Evolutionary conservation across 2,797 vertebrate genomes (phyloP).

Genomic region (Tolypeutes matacus): DNA sequence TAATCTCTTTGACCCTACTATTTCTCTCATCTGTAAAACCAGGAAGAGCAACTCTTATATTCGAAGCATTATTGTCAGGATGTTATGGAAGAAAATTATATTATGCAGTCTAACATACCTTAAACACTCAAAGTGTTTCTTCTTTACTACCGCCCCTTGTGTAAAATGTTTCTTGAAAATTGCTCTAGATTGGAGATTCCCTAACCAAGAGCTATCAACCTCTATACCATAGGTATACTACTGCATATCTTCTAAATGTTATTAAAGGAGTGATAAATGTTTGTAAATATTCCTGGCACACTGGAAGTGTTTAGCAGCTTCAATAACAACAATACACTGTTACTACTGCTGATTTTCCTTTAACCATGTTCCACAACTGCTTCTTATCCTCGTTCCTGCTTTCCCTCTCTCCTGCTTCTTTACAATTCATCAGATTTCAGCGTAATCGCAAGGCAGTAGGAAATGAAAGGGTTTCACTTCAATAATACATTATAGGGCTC

Average conservation of each 20-base stretch:
- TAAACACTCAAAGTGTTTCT: not conserved
- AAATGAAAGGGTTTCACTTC: constrained; percentile 9
- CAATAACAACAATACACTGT: not conserved
- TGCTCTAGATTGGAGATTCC: not conserved
- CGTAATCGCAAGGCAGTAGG: not conserved
- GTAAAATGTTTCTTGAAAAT: not conserved
- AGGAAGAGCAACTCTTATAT: not conserved
- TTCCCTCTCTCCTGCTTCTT: not conserved
- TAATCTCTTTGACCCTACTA: not conserved
- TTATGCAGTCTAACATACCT: not conserved
- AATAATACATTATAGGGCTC: constrained; percentile 9
- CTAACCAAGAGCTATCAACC: not conserved
- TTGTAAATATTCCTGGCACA: not conserved
- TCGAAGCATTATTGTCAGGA: not conserved
- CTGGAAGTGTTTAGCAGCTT: not conserved
- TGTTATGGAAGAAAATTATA: not conserved
- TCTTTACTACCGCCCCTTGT: not conserved
- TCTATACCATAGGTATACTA: not conserved
- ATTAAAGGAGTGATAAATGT: not conserved
- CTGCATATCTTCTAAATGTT: not conserved
- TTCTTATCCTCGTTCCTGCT: not conserved
- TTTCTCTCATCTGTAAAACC: constrained; percentile 34
- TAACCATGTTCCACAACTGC: not conserved
- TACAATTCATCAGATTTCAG: not conserved
- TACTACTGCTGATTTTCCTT: not conserved